Evolutionary conservation across 92 coral and sea anemone species (phyloP).

Genomic region (Nematostella vectensis): DNA sequence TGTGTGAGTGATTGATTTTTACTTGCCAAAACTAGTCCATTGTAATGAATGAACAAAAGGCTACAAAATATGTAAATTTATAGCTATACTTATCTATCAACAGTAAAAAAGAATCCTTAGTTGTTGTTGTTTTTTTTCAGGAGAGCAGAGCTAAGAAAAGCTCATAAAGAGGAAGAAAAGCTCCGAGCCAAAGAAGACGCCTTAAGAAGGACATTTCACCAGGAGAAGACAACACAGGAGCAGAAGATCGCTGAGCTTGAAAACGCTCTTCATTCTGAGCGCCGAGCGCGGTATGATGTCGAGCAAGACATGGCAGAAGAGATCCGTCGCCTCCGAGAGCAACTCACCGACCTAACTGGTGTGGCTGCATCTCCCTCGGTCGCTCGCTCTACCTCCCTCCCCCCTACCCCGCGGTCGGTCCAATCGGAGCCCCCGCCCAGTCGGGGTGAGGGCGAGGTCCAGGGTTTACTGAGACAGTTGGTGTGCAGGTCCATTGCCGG

Average conservation of each 20-base stretch:
- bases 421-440: neutral
- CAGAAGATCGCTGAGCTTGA: slow-evolving; percentile 35
- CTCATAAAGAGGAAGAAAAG: slow-evolving; percentile 30
- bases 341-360: slow-evolving; percentile 29
- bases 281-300: slow-evolving; percentile 18
- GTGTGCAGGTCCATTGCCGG: slow-evolving; percentile 13
- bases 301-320: slow-evolving; percentile 51
- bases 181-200: slow-evolving; percentile 33
- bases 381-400: slow-evolving; percentile 14
- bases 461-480: slow-evolving; percentile 6
- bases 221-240: slow-evolving; percentile 35
- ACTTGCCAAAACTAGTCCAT: no score
- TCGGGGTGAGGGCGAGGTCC: neutral
- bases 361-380: slow-evolving; percentile 16
- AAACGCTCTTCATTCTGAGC: slow-evolving; percentile 43
- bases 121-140: neutral
- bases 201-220: slow-evolving; percentile 26
- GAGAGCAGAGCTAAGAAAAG: slow-evolving; percentile 46
- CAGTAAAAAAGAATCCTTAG: neutral
- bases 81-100: no score
- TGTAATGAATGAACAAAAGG: no score
- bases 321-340: slow-evolving; percentile 35
- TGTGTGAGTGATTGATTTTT: no score
- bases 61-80: no score
- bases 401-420: slow-evolving; percentile 12